phyloP scores from a whole-genome alignment of 2,113 vertebrate species.

The Acrocephalus kingi region DNA sequence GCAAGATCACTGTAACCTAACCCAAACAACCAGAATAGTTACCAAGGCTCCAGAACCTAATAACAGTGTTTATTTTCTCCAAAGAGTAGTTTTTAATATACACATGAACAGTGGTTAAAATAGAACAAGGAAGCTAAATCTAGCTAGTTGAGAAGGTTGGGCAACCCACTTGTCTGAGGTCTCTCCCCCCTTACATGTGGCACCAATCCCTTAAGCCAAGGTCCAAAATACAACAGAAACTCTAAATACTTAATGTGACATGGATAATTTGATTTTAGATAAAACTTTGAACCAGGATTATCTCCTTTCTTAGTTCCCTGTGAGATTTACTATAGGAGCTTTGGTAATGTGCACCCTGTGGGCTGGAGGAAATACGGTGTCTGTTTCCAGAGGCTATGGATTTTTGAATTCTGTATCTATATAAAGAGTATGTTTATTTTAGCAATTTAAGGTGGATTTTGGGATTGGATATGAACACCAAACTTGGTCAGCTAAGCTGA shows the following conservation, averaged over 20 bases:
- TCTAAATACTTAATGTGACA: background rate
- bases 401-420: background rate
- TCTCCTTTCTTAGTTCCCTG: background rate
- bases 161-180: background rate
- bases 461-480: fast-evolving
- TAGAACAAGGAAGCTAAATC: background rate
- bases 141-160: background rate
- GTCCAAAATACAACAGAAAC: background rate
- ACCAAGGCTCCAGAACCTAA: background rate
- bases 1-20: background rate
- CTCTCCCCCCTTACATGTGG: background rate
- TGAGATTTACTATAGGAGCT: background rate
- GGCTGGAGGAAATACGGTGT: background rate
- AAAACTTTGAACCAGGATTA: background rate
- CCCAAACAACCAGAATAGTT: background rate
- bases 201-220: background rate
- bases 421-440: background rate
- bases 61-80: background rate
- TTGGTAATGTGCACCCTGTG: background rate
- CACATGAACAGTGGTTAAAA: background rate
- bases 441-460: background rate
- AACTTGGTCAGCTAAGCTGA: background rate
- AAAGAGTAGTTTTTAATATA: background rate
- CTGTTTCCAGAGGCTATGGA: background rate
- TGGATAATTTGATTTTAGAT: background rate